Percentiles rank a stretch among this genome's conserved stretches.
Evolutionary conservation across 2,113 vertebrate species (phyloP).

Genomic region (Bettongia penicillata): DNA sequence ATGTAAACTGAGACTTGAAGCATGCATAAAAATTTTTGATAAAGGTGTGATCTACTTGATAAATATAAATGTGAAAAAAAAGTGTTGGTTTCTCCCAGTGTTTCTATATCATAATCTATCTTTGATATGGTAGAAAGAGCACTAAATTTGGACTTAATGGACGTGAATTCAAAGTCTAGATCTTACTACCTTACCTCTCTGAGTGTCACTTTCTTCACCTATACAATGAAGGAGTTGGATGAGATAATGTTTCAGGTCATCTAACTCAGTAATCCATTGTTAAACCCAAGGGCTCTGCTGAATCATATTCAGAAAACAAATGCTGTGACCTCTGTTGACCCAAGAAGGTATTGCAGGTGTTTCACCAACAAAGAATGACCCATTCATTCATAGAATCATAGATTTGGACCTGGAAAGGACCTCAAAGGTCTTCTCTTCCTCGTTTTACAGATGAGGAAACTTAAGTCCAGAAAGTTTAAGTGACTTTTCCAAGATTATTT

Average conservation of each 20-base stretch:
- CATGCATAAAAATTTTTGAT: background rate
- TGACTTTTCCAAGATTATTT: background rate
- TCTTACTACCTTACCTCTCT: background rate
- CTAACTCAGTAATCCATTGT: background rate
- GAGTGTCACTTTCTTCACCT: background rate
- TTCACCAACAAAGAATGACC: background rate
- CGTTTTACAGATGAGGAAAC: background rate
- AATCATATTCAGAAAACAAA: background rate
- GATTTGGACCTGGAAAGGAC: background rate
- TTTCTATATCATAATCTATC: background rate
- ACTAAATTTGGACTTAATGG: background rate
- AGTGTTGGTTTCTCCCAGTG: background rate
- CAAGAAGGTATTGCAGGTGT: background rate
- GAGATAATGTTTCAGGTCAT: background rate
- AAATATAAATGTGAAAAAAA: background rate
- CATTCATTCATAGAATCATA: background rate
- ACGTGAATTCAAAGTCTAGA: background rate
- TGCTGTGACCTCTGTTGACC: background rate
- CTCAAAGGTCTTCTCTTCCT: background rate
- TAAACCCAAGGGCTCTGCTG: background rate
- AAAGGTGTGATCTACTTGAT: background rate
- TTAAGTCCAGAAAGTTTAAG: background rate
- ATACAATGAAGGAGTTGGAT: background rate
- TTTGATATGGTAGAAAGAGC: background rate
- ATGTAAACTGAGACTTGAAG: background rate